Evolutionary conservation across 2,113 vertebrate genomes (phyloP).

Genomic region (Orcinus orca): DNA sequence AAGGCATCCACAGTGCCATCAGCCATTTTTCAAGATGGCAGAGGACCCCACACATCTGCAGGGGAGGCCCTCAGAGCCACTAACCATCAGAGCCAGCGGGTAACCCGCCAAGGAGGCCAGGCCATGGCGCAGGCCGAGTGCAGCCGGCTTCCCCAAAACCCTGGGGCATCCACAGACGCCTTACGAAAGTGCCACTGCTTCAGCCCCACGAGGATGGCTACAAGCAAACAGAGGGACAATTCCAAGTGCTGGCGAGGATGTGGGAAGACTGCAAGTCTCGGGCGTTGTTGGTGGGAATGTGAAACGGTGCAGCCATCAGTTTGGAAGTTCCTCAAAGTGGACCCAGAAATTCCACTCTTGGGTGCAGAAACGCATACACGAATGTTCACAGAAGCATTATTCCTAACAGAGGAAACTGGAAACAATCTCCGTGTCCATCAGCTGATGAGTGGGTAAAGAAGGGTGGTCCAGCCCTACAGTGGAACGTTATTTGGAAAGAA

Average conservation of each 20-base stretch:
- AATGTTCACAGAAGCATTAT: rapidly evolving
- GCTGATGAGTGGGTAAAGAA: rapidly evolving
- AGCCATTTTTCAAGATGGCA: neutral
- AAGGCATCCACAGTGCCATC: rapidly evolving
- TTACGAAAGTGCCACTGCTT: rapidly evolving
- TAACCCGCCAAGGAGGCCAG: neutral
- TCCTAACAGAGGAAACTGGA: too few species aligned
- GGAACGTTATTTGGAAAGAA: rapidly evolving
- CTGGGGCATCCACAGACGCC: neutral
- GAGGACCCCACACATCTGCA: neutral
- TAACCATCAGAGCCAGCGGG: rapidly evolving
- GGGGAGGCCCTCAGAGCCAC: too few species aligned
- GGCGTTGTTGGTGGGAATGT: rapidly evolving
- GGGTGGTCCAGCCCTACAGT: rapidly evolving
- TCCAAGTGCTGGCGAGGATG: rapidly evolving
- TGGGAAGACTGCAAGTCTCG: rapidly evolving
- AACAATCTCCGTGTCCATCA: rapidly evolving
- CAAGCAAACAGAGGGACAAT: rapidly evolving
- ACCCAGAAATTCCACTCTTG: rapidly evolving
- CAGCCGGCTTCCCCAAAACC: neutral
- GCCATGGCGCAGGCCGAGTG: neutral
- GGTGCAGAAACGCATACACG: rapidly evolving
- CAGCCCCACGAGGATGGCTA: rapidly evolving
- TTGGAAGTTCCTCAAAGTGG: rapidly evolving
- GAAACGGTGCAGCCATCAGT: rapidly evolving